Percentiles rank a stretch among this genome's conserved stretches.
These are phyloP conservation scores for Eulithis testata DNA, from an alignment of 2,888 invertebrate genomes.

Conservation along the genomic window DNA sequence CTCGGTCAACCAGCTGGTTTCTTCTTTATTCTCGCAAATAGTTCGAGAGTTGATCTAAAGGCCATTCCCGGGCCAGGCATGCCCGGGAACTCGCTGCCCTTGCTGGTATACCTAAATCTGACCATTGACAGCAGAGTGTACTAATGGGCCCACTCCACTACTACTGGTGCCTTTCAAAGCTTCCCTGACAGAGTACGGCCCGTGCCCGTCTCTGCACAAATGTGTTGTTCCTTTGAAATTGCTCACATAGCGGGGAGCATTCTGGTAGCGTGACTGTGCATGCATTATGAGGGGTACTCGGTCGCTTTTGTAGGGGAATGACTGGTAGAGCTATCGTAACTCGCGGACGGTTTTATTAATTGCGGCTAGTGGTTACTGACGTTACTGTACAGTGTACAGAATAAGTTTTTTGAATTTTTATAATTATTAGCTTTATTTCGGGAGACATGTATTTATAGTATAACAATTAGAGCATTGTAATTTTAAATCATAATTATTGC, in stretches of 20 bases:
- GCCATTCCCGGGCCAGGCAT: too few species aligned
- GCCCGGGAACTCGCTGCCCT: too few species aligned
- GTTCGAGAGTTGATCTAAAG: too few species aligned
- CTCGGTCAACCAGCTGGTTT: too few species aligned
- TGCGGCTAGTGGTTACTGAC: neutral
- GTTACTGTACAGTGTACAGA: neutral
- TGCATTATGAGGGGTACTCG: conserved; percentile 68
- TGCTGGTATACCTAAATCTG: neutral
- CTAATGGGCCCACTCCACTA: too few species aligned
- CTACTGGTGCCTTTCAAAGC: too few species aligned
- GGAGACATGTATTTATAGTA: too few species aligned
- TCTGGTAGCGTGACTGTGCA: conserved; percentile 62
- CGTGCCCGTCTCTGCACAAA: conserved; percentile 8
- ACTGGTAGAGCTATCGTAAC: conserved; percentile 52
- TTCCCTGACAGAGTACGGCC: conserved; percentile 3
- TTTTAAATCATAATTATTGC: too few species aligned
- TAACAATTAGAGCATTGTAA: too few species aligned
- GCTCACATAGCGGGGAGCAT: conserved; percentile 66
- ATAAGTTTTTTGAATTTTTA: neutral
- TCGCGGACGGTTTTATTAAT: conserved; percentile 34
- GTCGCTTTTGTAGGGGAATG: conserved; percentile 53
- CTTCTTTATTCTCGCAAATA: too few species aligned
- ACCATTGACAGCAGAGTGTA: neutral
- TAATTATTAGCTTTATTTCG: too few species aligned
- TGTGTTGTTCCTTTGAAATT: conserved; percentile 47